Evolutionary conservation across 64 coral and sea anemone genomes (phyloP), one percentile per base, ranked within the genome.

Genomic region (Montipora efflorescens): DNA sequence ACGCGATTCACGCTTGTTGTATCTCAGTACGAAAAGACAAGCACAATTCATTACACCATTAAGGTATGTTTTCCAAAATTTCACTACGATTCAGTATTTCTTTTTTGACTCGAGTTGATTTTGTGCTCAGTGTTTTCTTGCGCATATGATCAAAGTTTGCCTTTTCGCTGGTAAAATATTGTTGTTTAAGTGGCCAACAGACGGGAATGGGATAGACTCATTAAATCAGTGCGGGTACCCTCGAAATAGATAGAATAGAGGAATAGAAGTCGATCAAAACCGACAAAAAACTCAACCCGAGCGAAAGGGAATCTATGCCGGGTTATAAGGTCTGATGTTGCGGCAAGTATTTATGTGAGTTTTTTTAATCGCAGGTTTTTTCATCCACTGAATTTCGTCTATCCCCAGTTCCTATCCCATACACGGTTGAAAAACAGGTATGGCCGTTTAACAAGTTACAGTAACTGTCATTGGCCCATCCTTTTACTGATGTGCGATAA

Each of bases 1-100:
- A 90, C 79, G 36, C 88, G 81, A 11, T 98, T 96, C 79, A 96
- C 94, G 10, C 69, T 98, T 67, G 79, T 98, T 43, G 84, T 98
- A 28, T 98, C 97, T 22, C 97, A 98, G 78, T 98, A 98, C 59
- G 94, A 98, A 46, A 98, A 98, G 90, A 88, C 91, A 0, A 98
- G 94, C 14, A 96, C 97, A 11, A 98, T 98, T 74, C 92, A 94
- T 64, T 98, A 98, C 80, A 98, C 97, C 1, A 59, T 98, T 2
- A 98, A 96, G 97, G 97, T 90, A 71, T 45, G 83, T 64, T 21
- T 19, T 28, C 71, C 71, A 28, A 74, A 7, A 74, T 8, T 8
- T 23, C 36, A 20, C 22, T 36, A 9, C 10, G 13, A 8, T 20
- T 81, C 8, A 0, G 46, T 59, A 5, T 13, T 22, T 43, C 36